Conservation (phyloP, 2,888 invertebrate species). For the Ferdinandea cuprea region DNA sequence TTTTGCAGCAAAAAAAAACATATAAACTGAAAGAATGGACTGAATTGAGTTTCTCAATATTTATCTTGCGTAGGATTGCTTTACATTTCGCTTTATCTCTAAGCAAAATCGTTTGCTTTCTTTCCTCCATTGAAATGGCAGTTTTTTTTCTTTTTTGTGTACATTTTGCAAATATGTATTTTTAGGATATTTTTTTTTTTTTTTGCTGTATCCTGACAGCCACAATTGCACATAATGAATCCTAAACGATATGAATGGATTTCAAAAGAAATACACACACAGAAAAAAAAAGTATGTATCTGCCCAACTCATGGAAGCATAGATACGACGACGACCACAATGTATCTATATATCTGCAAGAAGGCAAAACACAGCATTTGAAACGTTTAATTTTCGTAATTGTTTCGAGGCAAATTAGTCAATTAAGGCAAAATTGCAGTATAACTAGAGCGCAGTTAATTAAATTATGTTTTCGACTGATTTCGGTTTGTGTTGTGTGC, state of each 20-base stretch:
- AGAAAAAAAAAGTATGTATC: background rate
- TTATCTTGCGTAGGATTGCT: conserved; percentile 59
- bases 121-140: background rate
- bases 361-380: conserved; percentile 11
- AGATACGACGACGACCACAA: too few species aligned
- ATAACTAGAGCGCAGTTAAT: conserved; percentile 69
- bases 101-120: background rate
- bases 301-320: too few species aligned
- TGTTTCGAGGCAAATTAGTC: conserved; percentile 70
- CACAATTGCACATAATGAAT: conserved; percentile 44
- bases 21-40: too few species aligned
- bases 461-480: conserved; percentile 58
- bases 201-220: conserved; percentile 13
- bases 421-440: conserved; percentile 66
- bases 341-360: background rate
- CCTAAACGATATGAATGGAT: background rate
- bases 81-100: conserved; percentile 37
- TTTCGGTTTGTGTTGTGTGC: conserved; percentile 29
- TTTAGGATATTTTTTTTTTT: conserved; percentile 27
- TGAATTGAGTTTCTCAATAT: conserved; percentile 27
- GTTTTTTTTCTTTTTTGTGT: background rate
- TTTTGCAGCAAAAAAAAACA: conserved; percentile 2
- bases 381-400: conserved; percentile 51
- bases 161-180: conserved; percentile 35
- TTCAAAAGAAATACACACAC: background rate